Evolutionary conservation across 1,140 invertebrate species (phyloP), one percentile per base, ranked within the genome.

Genomic region (Drosophila kohkoa): DNA sequence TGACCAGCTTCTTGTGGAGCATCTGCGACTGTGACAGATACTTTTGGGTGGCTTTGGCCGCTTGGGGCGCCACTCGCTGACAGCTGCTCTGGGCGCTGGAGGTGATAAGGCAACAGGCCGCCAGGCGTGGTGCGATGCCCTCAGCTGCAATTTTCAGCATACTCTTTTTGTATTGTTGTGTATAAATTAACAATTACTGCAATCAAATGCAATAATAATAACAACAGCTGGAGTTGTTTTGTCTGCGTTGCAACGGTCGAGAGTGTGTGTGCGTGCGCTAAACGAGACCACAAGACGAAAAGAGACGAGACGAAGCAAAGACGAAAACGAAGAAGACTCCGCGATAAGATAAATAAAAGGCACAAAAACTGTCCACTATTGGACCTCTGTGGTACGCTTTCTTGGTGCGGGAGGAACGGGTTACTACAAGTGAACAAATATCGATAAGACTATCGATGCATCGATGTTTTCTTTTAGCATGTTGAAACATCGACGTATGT

Each of bases 131-230:
- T 46, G 75, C 79, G 13, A 91, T 76, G 15, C 83, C 81, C 60
- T 89, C 75, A 2, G 90, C 81, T 38, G 83, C 90, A 49, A 92
- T 78, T 77, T 92, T 92, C 1, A 92, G 65, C 90, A 92, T 92
- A 35, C 11, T 65, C 35, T 3, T 60, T 46, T 35, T 38, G 7
- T 38, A 7, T 10, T 38, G 7, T 38, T 38, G 20, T 25, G 20
- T 25, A 4, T 38, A 10, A 38, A 11, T 38, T 11, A 38, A 3
- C 35, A 38, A 32, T 8, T 6, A 38, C 35, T 16, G 54, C 13
- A 28, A 13, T 52, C 10, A 0, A 11, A n/a, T 11, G 7, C 16
- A 25, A 51, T 8, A 4, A 38, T 38, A 38, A 38, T 38, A 38
- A 38, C n/a, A 10, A 13, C 41, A 43, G 41, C 41, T 13, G 41